A percentile compares a stretch with the other conserved stretches of the same genome.
These are phyloP conservation scores for Brienomyrus longianalis DNA, from an alignment of 2,113 vertebrate species.

Conservation along the genomic window DNA sequence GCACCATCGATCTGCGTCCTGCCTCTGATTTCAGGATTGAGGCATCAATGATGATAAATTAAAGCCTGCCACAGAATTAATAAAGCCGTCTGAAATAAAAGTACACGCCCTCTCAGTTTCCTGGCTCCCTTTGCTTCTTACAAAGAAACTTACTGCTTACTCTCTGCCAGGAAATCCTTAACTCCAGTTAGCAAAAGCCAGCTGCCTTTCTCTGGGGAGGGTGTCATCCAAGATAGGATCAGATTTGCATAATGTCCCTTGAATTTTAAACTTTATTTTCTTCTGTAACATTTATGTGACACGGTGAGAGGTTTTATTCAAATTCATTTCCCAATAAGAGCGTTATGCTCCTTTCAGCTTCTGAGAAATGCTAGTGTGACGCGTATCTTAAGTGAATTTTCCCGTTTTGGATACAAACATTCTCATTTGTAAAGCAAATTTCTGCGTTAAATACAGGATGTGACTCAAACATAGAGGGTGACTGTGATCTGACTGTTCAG, in stretches of 20 bases:
- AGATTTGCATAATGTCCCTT: conserved; percentile 5
- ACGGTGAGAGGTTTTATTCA: conserved; percentile 14
- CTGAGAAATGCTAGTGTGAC: background rate
- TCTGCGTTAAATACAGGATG: background rate
- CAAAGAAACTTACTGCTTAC: background rate
- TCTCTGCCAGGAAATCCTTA: background rate
- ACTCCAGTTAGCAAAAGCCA: background rate
- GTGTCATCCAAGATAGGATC: background rate
- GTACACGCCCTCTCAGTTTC: background rate
- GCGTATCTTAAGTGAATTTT: background rate
- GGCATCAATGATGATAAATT: background rate
- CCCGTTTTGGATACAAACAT: background rate
- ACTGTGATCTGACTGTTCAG: background rate
- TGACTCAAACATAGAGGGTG: background rate
- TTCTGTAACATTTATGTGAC: conserved; percentile 5
- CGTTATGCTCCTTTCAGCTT: background rate
- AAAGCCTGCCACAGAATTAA: background rate
- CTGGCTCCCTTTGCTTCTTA: background rate
- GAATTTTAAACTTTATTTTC: conserved; percentile 7
- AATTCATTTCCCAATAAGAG: conserved; percentile 6
- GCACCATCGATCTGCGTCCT: background rate
- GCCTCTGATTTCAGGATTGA: background rate
- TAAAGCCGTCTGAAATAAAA: background rate
- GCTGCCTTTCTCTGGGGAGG: background rate
- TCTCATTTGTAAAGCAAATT: background rate